A percentile compares a stretch with the other conserved stretches of the same genome.
phyloP scores from a whole-genome alignment of 2,888 invertebrate species.

The Eubasilissa splendida region DNA sequence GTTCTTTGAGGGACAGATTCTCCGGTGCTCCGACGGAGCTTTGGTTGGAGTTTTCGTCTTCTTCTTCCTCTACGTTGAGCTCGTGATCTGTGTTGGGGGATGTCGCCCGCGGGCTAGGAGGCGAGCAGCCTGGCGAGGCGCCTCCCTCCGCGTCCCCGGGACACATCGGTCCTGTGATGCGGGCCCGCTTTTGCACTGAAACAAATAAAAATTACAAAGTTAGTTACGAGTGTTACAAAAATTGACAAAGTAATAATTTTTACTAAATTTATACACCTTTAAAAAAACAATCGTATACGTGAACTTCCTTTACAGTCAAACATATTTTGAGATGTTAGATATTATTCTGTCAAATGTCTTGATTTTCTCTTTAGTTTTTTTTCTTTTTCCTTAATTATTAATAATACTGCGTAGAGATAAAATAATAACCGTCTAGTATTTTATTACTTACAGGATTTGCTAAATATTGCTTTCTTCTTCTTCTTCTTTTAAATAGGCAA shows the following conservation, averaged over 20 bases:
- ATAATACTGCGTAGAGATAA: too few relatives aligned
- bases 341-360: too few relatives aligned
- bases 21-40: slow-evolving; percentile 79
- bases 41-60: slow-evolving; percentile 66
- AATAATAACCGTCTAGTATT: too few relatives aligned
- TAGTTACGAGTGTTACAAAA: neutral
- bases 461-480: too few relatives aligned
- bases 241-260: neutral
- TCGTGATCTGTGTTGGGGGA: slow-evolving; percentile 70
- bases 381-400: too few relatives aligned
- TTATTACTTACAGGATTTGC: too few relatives aligned
- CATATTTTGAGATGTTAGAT: too few relatives aligned
- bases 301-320: too few relatives aligned
- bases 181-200: slow-evolving; percentile 71
- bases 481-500: too few relatives aligned
- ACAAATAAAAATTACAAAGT: slow-evolving; percentile 11
- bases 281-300: too few relatives aligned
- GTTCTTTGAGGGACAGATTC: slow-evolving; percentile 85
- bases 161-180: slow-evolving; percentile 65
- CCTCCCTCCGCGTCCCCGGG: slow-evolving; percentile 62
- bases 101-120: slow-evolving; percentile 65
- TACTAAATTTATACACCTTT: too few relatives aligned
- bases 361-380: too few relatives aligned
- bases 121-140: slow-evolving; percentile 63
- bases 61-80: slow-evolving; percentile 74